Evolutionary conservation across 2,113 vertebrate species (phyloP).

Genomic region (Crypturellus undulatus): DNA sequence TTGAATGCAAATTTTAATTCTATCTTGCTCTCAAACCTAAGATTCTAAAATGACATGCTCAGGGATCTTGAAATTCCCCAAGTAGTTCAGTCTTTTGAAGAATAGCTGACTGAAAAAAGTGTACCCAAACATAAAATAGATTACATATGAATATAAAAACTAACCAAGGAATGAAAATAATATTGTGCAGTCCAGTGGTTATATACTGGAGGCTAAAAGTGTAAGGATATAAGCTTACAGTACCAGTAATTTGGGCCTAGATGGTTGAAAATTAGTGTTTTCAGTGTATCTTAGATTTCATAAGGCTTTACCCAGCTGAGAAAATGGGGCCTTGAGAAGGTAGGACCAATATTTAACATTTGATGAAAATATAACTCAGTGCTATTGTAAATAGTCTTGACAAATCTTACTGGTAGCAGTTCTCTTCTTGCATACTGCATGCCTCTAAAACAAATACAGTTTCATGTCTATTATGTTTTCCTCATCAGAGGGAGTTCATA

Average conservation of each 20-base stretch:
- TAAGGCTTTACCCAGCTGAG: not conserved
- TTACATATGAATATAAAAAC: not conserved
- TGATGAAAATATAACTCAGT: not conserved
- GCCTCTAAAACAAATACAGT: not conserved
- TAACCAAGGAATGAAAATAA: not conserved
- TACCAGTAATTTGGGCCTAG: not conserved
- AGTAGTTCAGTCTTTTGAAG: not conserved
- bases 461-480: not conserved
- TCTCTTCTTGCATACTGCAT: not conserved
- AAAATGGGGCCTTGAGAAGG: not conserved
- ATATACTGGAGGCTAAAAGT: not conserved
- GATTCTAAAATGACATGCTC: not conserved
- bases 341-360: not conserved
- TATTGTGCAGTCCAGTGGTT: not conserved
- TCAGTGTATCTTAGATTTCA: not conserved
- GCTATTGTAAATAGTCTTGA: not conserved
- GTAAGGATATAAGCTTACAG: not conserved
- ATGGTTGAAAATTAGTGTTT: not conserved
- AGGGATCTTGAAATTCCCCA: not conserved
- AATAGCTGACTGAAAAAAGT: not conserved
- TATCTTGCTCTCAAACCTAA: not conserved
- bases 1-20: conserved; percentile 24
- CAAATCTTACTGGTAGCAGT: not conserved
- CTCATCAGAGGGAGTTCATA: not conserved
- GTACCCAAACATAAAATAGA: not conserved